Base-by-base conservation (phyloP, 2,797 vertebrate genomes). In the Muscicapa comitata region DNA sequence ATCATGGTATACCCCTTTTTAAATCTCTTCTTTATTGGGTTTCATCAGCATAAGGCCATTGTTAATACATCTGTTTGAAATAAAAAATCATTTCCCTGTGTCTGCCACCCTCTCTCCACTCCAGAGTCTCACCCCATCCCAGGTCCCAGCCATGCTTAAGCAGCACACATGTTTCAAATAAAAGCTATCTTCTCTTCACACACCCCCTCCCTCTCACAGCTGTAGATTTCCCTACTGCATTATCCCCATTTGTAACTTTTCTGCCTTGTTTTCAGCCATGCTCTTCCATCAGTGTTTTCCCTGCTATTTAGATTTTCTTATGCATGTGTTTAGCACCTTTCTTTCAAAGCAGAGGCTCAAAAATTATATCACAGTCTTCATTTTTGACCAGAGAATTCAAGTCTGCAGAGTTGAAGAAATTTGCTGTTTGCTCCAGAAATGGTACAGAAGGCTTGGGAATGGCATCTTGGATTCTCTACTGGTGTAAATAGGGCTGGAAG, bases 21-120 rank as follows among this genome's bases (percentile, higher is more conserved):
- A 93, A 92, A 93, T 92, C 90, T 96, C 81, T 50, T 76, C 68
- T 90, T 96, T 95, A 96, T 86, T 95, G 90, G 93, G 78, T 96
- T 96, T 95, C 88, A 90, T 90, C 95, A 76, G 91, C 70, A 57
- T 61, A 93, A 91, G 78, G 58, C 81, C 74, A 77, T 93, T 93
- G 86, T 78, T 93, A 95, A 95, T 95, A 93, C 95, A 97, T 94
- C 92, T 97, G 96, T 95, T 96, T 92, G 90, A 94, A 95, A 97
- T 95, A 95, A 97, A 95, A 94, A 88, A 88, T 78, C 73, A 94
- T 96, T 96, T 95, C 94, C 91, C 92, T 78, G 25, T 88, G 94
- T 95, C 96, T 95, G 63, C 92, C 92, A 83, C 83, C 80, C 95
- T 86, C 90, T 88, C 67, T 94, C 67, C 28, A 25, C 63, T 80